Conservation (phyloP, 2,797 vertebrate genomes). For the Mycteria americana region DNA sequence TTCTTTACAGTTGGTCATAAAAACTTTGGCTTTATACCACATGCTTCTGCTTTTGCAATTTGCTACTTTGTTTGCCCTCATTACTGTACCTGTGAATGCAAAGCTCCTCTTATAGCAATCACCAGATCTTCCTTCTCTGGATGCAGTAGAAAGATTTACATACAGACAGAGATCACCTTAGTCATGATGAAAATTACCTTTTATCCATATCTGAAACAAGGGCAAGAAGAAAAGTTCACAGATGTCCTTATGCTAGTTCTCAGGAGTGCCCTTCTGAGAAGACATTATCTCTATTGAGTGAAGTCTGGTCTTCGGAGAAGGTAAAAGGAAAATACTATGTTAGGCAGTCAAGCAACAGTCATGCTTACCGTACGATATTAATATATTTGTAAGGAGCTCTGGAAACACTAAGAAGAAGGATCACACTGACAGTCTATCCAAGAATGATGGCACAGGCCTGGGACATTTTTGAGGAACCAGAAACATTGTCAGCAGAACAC, state of each 20-base stretch:
- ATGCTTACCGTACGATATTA: not conserved
- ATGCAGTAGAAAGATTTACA: not conserved
- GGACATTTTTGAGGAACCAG: not conserved
- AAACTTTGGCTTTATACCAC: not conserved
- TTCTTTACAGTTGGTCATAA: conserved; percentile 2
- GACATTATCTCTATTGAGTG: not conserved
- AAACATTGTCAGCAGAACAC: not conserved
- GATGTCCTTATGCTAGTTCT: not conserved
- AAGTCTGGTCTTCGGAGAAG: not conserved
- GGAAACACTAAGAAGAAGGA: not conserved
- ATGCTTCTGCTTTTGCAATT: conserved; percentile 52
- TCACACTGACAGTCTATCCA: not conserved
- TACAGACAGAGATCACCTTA: not conserved
- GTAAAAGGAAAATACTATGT: not conserved
- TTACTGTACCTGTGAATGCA: conserved; percentile 34
- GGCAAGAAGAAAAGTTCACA: not conserved
- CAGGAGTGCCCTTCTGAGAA: not conserved
- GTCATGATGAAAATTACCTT: not conserved
- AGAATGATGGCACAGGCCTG: not conserved
- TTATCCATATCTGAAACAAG: not conserved
- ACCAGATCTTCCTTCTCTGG: not conserved
- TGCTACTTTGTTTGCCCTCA: not conserved
- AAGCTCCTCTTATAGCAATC: not conserved
- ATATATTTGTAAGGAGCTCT: not conserved
- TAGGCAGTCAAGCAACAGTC: not conserved